Evolutionary conservation across 2,797 vertebrate genomes (phyloP), one percentile per base, ranked within the genome.

Genomic region (Myiotriccus ornatus): DNA sequence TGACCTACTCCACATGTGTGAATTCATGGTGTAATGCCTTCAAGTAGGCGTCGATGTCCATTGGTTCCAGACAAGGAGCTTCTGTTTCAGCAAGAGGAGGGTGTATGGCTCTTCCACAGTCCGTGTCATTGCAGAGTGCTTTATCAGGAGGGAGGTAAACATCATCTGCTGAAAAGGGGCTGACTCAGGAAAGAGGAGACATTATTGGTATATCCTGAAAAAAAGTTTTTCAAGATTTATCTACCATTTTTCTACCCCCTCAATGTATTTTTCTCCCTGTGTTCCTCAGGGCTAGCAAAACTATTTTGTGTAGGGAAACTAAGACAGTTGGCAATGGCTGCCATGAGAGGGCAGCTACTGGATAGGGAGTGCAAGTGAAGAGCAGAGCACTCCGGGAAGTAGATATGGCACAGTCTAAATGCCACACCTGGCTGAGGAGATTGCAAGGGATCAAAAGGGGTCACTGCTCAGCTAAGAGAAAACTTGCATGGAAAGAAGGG

Each of bases 261-360:
- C 21, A 22, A 21, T 0, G 0, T 65, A 53, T 32, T 63, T 23
- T 32, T 55, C 20, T 2, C 4, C 9, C 14, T 10, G 5, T 37
- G 21, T 39, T 59, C 30, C 8, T 73, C 30, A 49, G 0, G 4
- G 4, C 4, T 50, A 34, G 5, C 8, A 24, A 41, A 63, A 52
- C 39, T 63, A 65, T 35, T 77, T 41, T 4, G 6, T 22, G 28
- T 4, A 24, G 2, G 32, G 23, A 25, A 77, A 77, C 34, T 18
- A 65, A 55, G 28, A 63, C 7, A 55, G 32, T 8, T 47, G 49
- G 39, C 35, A 75, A 2, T 6, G 34, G 21, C 37, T 28, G 75
- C 68, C 47, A 35, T 37, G 35, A 60, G n/a, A 76, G 24, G 43
- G 59, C 50, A 82, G 63, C 47, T 77, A 41, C 47, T 35, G 43